phyloP scores from a whole-genome alignment of 2,888 invertebrate species.

The Gnatocerus cornutus region DNA sequence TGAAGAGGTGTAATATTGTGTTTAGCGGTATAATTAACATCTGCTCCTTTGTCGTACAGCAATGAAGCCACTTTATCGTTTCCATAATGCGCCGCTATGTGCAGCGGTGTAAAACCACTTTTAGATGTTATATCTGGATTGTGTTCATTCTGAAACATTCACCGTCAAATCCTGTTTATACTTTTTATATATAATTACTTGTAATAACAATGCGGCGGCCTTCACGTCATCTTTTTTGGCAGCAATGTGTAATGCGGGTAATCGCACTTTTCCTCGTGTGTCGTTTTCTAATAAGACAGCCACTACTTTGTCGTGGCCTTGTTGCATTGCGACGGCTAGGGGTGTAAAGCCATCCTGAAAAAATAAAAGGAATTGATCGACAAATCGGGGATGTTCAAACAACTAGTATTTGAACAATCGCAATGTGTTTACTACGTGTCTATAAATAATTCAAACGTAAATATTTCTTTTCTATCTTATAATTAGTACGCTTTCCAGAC shows the following conservation, averaged over 20 bases:
- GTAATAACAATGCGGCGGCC: conserved; percentile 89
- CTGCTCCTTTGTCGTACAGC: conserved; percentile 96
- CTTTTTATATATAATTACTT: conserved; percentile 27
- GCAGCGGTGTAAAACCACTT: conserved; percentile 98
- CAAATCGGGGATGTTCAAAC: background rate
- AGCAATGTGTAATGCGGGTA: conserved; percentile 99
- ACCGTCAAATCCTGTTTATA: conserved; percentile 1
- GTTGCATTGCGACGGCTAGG: conserved; percentile 99
- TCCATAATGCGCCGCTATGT: conserved; percentile 99
- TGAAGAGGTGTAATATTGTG: conserved; percentile 99
- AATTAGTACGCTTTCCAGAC: background rate
- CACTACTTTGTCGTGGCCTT: conserved; percentile 97
- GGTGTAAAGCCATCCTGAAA: conserved; percentile 95
- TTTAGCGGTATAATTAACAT: conserved; percentile 98
- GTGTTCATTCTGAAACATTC: conserved; percentile 93
- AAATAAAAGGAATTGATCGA: background rate
- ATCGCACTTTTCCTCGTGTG: conserved; percentile 95
- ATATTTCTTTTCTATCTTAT: conserved; percentile 1
- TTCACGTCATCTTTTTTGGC: conserved; percentile 99
- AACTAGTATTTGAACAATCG: background rate
- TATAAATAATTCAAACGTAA: conserved; percentile 5
- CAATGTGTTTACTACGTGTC: conserved; percentile 1
- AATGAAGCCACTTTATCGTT: conserved; percentile 97
- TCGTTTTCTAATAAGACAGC: conserved; percentile 98
- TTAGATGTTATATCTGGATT: conserved; percentile 99